These are phyloP conservation scores for Slavum lentiscoides DNA, from an alignment of 2,888 invertebrate genomes.

Conservation along the genomic window DNA sequence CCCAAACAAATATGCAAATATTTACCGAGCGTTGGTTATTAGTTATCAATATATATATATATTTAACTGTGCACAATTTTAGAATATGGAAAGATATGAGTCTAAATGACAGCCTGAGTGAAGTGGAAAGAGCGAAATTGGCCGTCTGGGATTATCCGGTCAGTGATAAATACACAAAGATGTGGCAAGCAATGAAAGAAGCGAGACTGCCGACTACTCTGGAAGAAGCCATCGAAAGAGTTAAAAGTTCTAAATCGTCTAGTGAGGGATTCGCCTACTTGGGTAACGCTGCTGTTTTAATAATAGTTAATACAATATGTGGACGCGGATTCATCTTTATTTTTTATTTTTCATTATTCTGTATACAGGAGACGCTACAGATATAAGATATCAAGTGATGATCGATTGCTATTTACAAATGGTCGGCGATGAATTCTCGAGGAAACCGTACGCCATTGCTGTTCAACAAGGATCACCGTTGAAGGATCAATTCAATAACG, in stretches of 20 bases:
- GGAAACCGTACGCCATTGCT: conserved; percentile 96
- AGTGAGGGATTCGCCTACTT: conserved; percentile 89
- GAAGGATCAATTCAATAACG: conserved; percentile 92
- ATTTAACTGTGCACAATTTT: conserved; percentile 55
- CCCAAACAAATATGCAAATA: no score
- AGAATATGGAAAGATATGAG: conserved; percentile 99
- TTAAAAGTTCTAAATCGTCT: conserved; percentile 69
- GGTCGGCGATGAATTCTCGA: conserved; percentile 92
- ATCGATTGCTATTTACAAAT: conserved; percentile 87
- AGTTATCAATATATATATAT: no score
- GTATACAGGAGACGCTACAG: conserved; percentile 82
- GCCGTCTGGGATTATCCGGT: conserved; percentile 99
- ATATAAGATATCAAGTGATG: conserved; percentile 78
- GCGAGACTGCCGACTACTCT: conserved; percentile 79
- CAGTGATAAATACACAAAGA: conserved; percentile 96
- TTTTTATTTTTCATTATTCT: conserved; percentile 43
- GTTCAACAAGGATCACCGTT: conserved; percentile 94
- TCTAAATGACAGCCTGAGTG: conserved; percentile 86
- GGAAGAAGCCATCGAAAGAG: conserved; percentile 77
- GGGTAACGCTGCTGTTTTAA: conserved; percentile 61
- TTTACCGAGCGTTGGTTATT: no score
- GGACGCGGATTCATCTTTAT: not conserved
- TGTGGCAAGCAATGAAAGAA: conserved; percentile 95
- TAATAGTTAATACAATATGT: not conserved
- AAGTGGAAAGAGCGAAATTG: conserved; percentile 86